Percentiles rank a stretch among this genome's conserved stretches.
Conservation (phyloP, 2,113 vertebrate genomes). For the Brachyhypopomus gauderio region DNA sequence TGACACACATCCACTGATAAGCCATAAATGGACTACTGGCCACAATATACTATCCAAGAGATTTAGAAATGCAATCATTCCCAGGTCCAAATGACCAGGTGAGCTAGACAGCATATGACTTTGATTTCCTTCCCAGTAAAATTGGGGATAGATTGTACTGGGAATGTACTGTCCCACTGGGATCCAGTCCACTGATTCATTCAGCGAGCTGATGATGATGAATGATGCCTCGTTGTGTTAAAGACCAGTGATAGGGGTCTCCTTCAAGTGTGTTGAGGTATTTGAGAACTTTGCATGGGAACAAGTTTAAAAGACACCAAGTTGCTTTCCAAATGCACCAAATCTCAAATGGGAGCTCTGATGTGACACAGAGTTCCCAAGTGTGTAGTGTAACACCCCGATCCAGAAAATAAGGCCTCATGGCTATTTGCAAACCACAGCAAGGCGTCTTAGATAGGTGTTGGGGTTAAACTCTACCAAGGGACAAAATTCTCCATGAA, state of each 20-base stretch:
- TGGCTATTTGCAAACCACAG: conserved; percentile 7
- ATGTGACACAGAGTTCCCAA: background rate
- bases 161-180: background rate
- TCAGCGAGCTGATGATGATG: too few relatives aligned
- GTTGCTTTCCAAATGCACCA: background rate
- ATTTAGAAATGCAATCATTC: too few relatives aligned
- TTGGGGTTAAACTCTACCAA: conserved; percentile 20
- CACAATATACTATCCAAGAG: too few relatives aligned
- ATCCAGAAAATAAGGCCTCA: conserved; percentile 34
- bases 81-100: background rate
- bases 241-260: too few relatives aligned
- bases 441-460: conserved; percentile 23
- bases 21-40: too few relatives aligned
- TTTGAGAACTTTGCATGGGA: too few relatives aligned
- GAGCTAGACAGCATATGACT: background rate
- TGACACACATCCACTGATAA: too few relatives aligned
- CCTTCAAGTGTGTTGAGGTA: too few relatives aligned
- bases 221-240: too few relatives aligned
- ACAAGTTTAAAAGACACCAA: background rate
- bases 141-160: background rate
- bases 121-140: background rate
- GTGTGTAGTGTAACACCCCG: conserved; percentile 19
- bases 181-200: conserved; percentile 8
- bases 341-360: background rate
- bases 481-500: background rate